Conservation (phyloP, 2,113 vertebrate genomes). For the Oryzias celebensis region DNA sequence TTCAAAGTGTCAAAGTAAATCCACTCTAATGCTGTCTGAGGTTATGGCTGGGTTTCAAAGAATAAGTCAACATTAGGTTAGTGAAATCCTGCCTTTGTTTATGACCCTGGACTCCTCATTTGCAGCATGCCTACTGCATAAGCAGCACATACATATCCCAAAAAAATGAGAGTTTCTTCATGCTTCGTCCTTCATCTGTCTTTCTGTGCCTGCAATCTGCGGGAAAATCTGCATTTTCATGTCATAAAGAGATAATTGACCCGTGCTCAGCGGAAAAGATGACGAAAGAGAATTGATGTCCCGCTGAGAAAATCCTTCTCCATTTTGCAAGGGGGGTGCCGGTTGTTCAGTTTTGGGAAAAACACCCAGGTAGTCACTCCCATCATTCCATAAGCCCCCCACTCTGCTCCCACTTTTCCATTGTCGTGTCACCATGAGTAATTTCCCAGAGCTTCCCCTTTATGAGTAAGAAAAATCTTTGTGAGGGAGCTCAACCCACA, state of each 20-base stretch:
- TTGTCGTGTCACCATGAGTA: constrained; percentile 62
- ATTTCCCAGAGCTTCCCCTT: constrained; percentile 49
- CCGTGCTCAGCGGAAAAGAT: constrained; percentile 53
- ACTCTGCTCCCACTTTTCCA: constrained; percentile 29
- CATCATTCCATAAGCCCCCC: constrained; percentile 19
- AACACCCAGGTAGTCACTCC: constrained; percentile 56
- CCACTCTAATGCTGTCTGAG: constrained; percentile 70
- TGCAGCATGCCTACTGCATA: constrained; percentile 37
- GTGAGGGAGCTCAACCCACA: constrained; percentile 29
- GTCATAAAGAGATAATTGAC: constrained; percentile 76
- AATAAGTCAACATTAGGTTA: constrained; percentile 70
- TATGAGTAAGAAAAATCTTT: constrained; percentile 36
- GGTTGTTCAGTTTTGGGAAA: constrained; percentile 47
- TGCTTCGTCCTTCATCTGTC: constrained; percentile 51
- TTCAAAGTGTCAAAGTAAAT: constrained; percentile 74
- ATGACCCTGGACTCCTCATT: constrained; percentile 56
- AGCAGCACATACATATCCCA: constrained; percentile 12
- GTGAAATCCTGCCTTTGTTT: constrained; percentile 68
- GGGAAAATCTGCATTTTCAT: constrained; percentile 65
- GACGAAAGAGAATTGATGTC: constrained; percentile 66
- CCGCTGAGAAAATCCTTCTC: constrained; percentile 58
- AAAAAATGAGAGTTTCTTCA: constrained; percentile 41
- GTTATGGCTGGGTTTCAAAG: constrained; percentile 68
- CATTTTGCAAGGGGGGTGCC: constrained; percentile 27
- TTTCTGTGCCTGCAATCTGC: constrained; percentile 41